A percentile compares a stretch with the other conserved stretches of the same genome.
Evolutionary conservation across 1,140 invertebrate species (phyloP).

Genomic region (Papilio machaon): DNA sequence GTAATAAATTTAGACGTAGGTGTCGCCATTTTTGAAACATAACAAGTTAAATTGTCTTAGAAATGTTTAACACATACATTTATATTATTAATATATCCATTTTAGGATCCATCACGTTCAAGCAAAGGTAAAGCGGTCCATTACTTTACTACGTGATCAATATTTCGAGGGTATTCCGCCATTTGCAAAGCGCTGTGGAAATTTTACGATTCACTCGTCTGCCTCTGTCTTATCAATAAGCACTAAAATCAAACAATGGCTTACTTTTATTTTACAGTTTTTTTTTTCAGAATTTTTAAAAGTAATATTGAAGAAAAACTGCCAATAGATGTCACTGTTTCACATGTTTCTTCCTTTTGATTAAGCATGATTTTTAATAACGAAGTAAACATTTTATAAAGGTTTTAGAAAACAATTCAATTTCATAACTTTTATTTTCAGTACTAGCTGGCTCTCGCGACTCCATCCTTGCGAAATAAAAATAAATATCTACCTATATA

Average conservation of each 20-base stretch:
- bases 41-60: neutral
- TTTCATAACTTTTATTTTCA: too few species aligned
- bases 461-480: too few species aligned
- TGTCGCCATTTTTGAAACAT: neutral
- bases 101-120: slow-evolving; percentile 17
- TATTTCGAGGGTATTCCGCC: slow-evolving; percentile 18
- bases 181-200: slow-evolving; percentile 16
- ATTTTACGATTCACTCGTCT: slow-evolving; percentile 24
- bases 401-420: too few species aligned
- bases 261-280: neutral
- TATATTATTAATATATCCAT: neutral
- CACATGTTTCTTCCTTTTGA: neutral
- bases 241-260: slow-evolving; percentile 17
- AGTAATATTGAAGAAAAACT: neutral
- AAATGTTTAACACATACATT: neutral
- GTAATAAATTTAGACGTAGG: too few species aligned
- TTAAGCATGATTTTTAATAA: too few species aligned
- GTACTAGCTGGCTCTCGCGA: too few species aligned
- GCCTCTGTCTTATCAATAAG: neutral
- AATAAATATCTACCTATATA: too few species aligned
- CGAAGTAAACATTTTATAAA: too few species aligned
- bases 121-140: slow-evolving; percentile 9
- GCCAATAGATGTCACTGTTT: neutral
- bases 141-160: slow-evolving; percentile 24
- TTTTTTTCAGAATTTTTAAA: neutral